Evolutionary conservation across 2,797 vertebrate genomes (phyloP).

Genomic region (Cyclura pinguis): DNA sequence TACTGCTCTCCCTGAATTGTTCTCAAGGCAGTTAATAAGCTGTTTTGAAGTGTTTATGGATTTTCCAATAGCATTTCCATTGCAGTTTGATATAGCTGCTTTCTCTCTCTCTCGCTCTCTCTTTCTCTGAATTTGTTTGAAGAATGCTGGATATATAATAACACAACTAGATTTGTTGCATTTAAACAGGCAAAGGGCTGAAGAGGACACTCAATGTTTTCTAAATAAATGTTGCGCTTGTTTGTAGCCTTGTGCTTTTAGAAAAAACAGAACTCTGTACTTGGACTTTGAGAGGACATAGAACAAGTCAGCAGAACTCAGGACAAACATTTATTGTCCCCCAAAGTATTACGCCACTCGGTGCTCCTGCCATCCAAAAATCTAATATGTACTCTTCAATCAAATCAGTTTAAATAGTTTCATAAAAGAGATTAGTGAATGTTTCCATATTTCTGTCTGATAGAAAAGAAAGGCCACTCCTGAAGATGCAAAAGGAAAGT

Average conservation of each 20-base stretch:
- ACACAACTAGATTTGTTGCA: neutral
- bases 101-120: neutral
- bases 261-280: neutral
- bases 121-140: neutral
- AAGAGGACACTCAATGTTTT: neutral
- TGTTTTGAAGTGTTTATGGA: neutral
- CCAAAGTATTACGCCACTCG: neutral
- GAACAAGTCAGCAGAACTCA: neutral
- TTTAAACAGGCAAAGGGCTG: neutral
- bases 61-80: neutral
- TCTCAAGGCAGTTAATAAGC: neutral
- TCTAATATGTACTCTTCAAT: constrained; percentile 2
- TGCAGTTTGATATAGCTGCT: neutral
- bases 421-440: neutral
- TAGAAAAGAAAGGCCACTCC: neutral
- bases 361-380: neutral
- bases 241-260: neutral
- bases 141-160: neutral
- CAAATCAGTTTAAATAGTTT: neutral
- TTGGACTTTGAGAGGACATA: constrained; percentile 20
- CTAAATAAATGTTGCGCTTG: rapidly evolving
- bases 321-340: neutral
- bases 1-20: neutral
- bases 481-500: neutral
- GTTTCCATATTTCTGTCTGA: rapidly evolving